These are phyloP conservation scores for Xylophagus ater DNA, from an alignment of 2,888 invertebrate species.

Conservation along the genomic window DNA sequence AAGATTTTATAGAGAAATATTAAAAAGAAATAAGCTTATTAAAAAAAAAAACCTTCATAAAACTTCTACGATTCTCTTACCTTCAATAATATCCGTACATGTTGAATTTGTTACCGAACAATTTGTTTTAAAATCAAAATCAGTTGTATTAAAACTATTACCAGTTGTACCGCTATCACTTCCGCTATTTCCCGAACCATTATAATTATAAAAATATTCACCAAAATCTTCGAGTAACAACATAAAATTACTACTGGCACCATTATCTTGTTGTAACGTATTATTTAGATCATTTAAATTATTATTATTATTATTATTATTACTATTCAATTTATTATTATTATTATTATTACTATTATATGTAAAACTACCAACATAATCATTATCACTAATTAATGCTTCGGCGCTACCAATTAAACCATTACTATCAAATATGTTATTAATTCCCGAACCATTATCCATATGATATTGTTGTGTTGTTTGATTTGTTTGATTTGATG, in stretches of 20 bases:
- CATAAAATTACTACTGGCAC: constrained; percentile 44
- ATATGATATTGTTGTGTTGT: constrained; percentile 11
- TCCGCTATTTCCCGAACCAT: constrained; percentile 23
- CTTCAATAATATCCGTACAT: constrained; percentile 30
- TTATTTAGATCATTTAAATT: not conserved
- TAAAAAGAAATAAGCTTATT: no score
- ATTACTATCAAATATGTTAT: constrained; percentile 15
- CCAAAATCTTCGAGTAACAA: constrained; percentile 65
- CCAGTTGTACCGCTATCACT: constrained; percentile 23
- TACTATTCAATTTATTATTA: not conserved
- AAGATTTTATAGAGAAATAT: no score
- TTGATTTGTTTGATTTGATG: constrained; percentile 14
- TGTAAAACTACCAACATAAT: constrained; percentile 1
- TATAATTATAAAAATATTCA: constrained; percentile 57
- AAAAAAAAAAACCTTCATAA: no score
- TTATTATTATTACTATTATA: constrained; percentile 9
- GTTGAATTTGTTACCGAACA: constrained; percentile 33
- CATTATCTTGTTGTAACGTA: constrained; percentile 13
- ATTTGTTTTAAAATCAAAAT: constrained; percentile 33
- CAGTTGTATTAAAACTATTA: constrained; percentile 30
- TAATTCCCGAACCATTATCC: constrained; percentile 13
- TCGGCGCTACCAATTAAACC: constrained; percentile 27
- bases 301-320: constrained; percentile 7
- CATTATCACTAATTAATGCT: constrained; percentile 14
- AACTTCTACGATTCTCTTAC: no score